Base-by-base conservation (phyloP, 2,113 vertebrate species). In the Dipodomys ordii region DNA sequence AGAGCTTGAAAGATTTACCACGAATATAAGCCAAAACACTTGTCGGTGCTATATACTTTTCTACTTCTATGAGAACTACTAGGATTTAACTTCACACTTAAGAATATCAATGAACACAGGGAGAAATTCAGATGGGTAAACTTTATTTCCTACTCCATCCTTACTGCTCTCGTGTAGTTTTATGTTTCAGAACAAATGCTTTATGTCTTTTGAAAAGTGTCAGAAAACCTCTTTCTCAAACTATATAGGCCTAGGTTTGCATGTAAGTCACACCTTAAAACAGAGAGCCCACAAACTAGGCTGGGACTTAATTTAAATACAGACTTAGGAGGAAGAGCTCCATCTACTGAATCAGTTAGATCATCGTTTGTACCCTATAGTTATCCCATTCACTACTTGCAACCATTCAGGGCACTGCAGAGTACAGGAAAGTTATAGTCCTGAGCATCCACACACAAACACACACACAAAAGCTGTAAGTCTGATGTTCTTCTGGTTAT, bases 251-350 rank as follows among this genome's bases (percentile, higher is more conserved):
- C 65, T 91, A 28, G 39, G 94, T 95, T 94, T 92, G 79, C 49
- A 65, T 88, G 74, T 95, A 62, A n/a, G 83, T 90, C 76, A 97
- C 82, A 96, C 95, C 96, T 97, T 96, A 72, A 94, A 83, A 94
- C 91, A 91, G 39, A 94, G 32, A 95, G 85, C 74, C 88, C 79
- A 81, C 62, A 76, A 90, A 89, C 68, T 64, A 88, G 74, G 95
- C 57, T 88, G 93, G 96, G 97, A 94, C 19, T 88, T 92, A 92
- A 94, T 92, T 96, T 96, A 95, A 95, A 94, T 73, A 83, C 96
- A 96, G 95, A 96, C 90, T 94, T 95, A 97, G 92, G 92, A 93
- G 88, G 95, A 96, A 97, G 96, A 97, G 97, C 97, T 97, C 97
- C 97, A 97, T 96, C 97, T 97, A 93, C 97, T 96, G 97, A 94